phyloP scores from a whole-genome alignment of 2,888 invertebrate genomes.

The Rosalia funebris region DNA sequence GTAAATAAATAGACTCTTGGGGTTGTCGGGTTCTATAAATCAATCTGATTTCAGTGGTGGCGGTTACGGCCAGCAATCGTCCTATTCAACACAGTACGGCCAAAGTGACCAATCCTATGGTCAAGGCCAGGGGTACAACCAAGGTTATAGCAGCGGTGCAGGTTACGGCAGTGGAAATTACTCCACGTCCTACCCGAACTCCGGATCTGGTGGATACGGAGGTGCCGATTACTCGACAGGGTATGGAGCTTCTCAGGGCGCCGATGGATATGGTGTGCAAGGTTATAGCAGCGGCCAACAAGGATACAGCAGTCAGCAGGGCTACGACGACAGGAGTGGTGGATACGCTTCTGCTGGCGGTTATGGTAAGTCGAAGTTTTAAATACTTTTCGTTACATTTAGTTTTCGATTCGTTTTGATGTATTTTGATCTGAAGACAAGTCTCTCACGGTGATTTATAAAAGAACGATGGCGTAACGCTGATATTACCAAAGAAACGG shows the following conservation, averaged over 20 bases:
- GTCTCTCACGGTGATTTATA: neutral
- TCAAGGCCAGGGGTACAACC: constrained; percentile 31
- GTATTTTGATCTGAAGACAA: neutral
- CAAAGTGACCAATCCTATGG: constrained; percentile 34
- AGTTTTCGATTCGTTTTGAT: neutral
- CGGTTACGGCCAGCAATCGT: constrained; percentile 37
- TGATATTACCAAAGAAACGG: too few species aligned
- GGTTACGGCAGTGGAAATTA: constrained; percentile 29
- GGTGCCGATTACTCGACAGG: constrained; percentile 36
- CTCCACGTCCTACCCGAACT: constrained; percentile 36
- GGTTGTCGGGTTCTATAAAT: constrained; percentile 15
- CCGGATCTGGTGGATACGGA: constrained; percentile 28
- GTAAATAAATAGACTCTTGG: constrained; percentile 42
- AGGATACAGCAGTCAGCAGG: constrained; percentile 40
- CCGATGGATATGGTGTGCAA: constrained; percentile 36
- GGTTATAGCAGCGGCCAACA: constrained; percentile 41
- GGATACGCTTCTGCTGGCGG: constrained; percentile 47
- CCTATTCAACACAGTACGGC: constrained; percentile 44
- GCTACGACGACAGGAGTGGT: constrained; percentile 48
- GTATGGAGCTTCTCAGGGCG: constrained; percentile 30
- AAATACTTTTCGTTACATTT: neutral
- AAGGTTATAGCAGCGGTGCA: constrained; percentile 26
- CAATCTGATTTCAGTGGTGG: too few species aligned
- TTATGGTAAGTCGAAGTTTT: constrained; percentile 48
- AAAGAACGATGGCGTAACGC: too few species aligned